Percentiles rank a stretch among this genome's conserved stretches.
These are phyloP conservation scores for Ophthalmotilapia sp. DNA, from an alignment of 2,113 vertebrate species.

Conservation along the genomic window DNA sequence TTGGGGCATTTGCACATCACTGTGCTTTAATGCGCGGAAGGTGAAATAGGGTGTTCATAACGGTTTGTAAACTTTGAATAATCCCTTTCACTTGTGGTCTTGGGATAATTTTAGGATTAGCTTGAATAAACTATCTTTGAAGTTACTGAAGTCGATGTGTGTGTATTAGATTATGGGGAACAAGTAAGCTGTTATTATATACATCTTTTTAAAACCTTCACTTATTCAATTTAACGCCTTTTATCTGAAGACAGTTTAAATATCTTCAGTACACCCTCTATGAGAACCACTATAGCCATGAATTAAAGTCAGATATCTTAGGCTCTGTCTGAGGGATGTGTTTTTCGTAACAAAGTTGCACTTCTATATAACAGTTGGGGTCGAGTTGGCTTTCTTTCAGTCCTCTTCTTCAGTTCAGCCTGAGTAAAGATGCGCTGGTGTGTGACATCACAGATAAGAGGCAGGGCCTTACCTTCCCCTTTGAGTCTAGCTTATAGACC, in stretches of 20 bases:
- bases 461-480: not conserved
- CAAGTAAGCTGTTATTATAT: not conserved
- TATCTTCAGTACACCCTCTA: not conserved
- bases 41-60: not conserved
- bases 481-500: not conserved
- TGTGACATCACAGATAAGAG: conserved; percentile 27
- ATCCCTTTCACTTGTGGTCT: not conserved
- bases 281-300: not conserved
- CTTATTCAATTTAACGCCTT: not conserved
- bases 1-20: not conserved
- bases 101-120: not conserved
- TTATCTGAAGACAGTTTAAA: not conserved
- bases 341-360: not conserved
- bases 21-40: not conserved
- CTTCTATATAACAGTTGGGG: not conserved
- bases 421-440: not conserved
- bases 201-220: not conserved
- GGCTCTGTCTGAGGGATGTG: not conserved
- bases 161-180: not conserved
- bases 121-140: not conserved
- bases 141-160: not conserved
- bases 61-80: not conserved
- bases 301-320: not conserved
- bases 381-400: not conserved
- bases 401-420: not conserved